Percentiles rank a stretch among this genome's conserved stretches.
Evolutionary conservation across 2,888 invertebrate genomes (phyloP).

Genomic region (Diaperis boleti): DNA sequence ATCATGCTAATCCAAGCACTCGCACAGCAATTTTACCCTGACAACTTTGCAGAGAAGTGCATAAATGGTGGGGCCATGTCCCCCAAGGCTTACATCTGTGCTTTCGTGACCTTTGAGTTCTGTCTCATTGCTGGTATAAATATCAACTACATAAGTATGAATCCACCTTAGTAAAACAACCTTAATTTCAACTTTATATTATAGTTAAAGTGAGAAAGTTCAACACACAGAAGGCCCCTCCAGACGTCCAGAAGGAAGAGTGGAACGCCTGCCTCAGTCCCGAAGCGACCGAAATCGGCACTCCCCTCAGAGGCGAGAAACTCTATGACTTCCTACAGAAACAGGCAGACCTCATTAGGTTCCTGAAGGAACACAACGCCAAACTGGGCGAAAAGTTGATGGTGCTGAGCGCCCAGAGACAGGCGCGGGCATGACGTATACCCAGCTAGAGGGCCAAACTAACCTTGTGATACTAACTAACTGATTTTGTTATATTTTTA

Average conservation of each 20-base stretch:
- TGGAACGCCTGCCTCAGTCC: conserved; percentile 69
- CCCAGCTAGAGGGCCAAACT: neutral
- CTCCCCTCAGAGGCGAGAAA: conserved; percentile 66
- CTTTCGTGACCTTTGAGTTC: conserved; percentile 69
- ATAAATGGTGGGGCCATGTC: conserved; percentile 66
- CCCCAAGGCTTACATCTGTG: conserved; percentile 72
- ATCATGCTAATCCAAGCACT: conserved; percentile 70
- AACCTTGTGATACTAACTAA: conserved; percentile 16
- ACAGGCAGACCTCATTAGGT: conserved; percentile 76
- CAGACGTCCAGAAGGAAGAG: conserved; percentile 75
- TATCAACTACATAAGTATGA: conserved; percentile 64
- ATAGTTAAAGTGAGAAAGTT: conserved; percentile 73
- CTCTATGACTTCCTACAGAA: conserved; percentile 75
- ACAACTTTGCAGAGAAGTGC: conserved; percentile 69
- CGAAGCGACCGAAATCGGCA: conserved; percentile 69
- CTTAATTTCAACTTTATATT: conserved; percentile 4
- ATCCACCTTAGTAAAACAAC: neutral
- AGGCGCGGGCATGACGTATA: conserved; percentile 50
- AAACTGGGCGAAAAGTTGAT: conserved; percentile 75
- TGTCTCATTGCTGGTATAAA: conserved; percentile 67
- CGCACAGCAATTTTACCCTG: conserved; percentile 71
- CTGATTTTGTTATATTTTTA: conserved; percentile 9
- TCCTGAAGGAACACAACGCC: conserved; percentile 76
- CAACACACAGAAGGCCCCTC: conserved; percentile 70
- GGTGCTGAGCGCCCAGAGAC: conserved; percentile 69